Conservation (phyloP, 2,113 vertebrate species). For the Perca flavescens region DNA sequence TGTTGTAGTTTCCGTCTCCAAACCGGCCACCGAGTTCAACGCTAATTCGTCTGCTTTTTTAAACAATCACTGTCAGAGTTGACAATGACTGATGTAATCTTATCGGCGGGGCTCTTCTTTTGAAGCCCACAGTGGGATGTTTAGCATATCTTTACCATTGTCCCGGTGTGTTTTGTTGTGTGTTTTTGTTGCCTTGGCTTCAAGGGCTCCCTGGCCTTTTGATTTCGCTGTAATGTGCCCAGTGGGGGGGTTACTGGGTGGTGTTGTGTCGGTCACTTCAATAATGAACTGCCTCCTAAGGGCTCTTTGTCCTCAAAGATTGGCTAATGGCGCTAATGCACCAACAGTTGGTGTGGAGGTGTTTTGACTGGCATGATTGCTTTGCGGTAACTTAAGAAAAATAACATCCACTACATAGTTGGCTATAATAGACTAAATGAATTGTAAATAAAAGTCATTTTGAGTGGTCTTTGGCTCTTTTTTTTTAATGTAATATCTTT, state of each 20-base stretch:
- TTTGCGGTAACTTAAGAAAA: not conserved
- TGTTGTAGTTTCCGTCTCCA: slow-evolving; percentile 4
- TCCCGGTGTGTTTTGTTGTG: slow-evolving; percentile 69
- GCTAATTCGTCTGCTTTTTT: slow-evolving; percentile 39
- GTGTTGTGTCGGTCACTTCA: slow-evolving; percentile 65
- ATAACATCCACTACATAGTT: not conserved
- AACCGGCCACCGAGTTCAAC: slow-evolving; percentile 20
- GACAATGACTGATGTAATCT: slow-evolving; percentile 66
- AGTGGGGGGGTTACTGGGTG: slow-evolving; percentile 59
- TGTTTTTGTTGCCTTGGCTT: slow-evolving; percentile 69
- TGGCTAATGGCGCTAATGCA: slow-evolving; percentile 59
- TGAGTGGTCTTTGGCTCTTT: not conserved
- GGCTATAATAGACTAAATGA: not conserved
- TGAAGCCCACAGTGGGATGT: slow-evolving; percentile 64
- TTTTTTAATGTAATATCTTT: slow-evolving; percentile 3
- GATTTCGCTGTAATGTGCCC: slow-evolving; percentile 68
- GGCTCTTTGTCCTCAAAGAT: slow-evolving; percentile 35
- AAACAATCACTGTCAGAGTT: slow-evolving; percentile 44
- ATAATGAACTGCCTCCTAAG: slow-evolving; percentile 54
- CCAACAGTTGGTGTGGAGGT: slow-evolving; percentile 19
- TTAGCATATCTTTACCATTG: slow-evolving; percentile 73
- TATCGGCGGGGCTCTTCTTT: slow-evolving; percentile 62
- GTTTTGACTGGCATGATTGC: slow-evolving; percentile 14
- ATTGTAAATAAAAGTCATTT: slow-evolving; percentile 2
- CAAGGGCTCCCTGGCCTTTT: slow-evolving; percentile 66